These are phyloP conservation scores for Saxicola maurus DNA, from an alignment of 2,797 vertebrate species.

Conservation along the genomic window DNA sequence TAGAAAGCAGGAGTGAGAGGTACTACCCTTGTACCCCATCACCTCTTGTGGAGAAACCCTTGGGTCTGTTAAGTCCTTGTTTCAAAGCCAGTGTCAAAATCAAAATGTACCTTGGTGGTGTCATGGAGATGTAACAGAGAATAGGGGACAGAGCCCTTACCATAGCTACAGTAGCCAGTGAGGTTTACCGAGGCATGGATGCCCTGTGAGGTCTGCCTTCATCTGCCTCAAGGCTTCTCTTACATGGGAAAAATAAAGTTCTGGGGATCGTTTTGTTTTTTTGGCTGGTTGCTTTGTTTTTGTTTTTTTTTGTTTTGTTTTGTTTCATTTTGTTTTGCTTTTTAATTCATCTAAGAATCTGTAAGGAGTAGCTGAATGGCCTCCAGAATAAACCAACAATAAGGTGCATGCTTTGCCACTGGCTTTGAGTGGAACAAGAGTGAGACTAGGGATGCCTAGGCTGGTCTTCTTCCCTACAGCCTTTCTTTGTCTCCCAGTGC, in stretches of 20 bases:
- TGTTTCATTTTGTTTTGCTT: background rate
- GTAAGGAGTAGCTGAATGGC: background rate
- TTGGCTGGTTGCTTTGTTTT: background rate
- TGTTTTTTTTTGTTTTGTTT: no score
- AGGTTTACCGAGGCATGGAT: background rate
- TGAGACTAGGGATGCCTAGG: background rate
- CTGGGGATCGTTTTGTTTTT: background rate
- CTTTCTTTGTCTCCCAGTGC: background rate
- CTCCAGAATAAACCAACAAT: background rate
- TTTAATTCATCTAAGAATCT: background rate
- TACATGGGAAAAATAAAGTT: background rate
- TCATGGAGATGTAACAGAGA: background rate
- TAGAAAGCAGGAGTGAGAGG: background rate
- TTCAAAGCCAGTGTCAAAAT: no score
- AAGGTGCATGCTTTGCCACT: background rate
- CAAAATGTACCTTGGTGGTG: fast-evolving
- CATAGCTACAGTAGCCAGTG: background rate
- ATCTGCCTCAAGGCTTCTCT: background rate
- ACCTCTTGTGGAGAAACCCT: background rate
- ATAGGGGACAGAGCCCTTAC: background rate
- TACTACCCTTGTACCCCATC: background rate
- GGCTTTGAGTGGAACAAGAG: background rate
- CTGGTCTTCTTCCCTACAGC: background rate
- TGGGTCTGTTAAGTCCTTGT: background rate
- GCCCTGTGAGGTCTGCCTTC: background rate